Evolutionary conservation across 1,140 invertebrate genomes (phyloP).

Genomic region (Chironomus striatipennis): DNA sequence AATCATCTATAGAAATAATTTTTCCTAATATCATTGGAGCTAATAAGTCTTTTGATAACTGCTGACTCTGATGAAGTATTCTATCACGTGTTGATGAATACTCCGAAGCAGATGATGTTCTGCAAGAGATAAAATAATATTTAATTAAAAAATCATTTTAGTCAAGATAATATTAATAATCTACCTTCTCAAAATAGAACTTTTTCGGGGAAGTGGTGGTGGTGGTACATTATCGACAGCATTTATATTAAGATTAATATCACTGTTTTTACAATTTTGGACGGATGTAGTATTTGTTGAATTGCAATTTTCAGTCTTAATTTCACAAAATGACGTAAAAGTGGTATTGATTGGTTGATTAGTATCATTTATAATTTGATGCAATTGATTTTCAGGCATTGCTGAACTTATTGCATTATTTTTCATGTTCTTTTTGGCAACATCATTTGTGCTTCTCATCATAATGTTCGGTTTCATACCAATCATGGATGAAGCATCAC

Average conservation of each 20-base stretch:
- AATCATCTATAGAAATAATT: slow-evolving; percentile 56
- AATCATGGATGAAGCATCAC: too few relatives aligned
- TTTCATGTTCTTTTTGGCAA: not conserved
- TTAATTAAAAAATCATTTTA: not conserved
- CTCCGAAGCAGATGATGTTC: slow-evolving; percentile 36
- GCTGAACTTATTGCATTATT: not conserved
- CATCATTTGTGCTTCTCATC: not conserved
- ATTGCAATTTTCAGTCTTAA: slow-evolving; percentile 19
- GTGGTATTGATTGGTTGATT: not conserved
- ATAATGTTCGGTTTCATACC: not conserved
- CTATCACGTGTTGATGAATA: slow-evolving; percentile 38
- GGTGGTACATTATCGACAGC: slow-evolving; percentile 39
- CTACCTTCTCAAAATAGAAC: slow-evolving; percentile 38
- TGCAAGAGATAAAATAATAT: not conserved
- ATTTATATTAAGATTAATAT: not conserved
- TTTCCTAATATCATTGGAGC: slow-evolving; percentile 56
- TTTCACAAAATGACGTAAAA: slow-evolving; percentile 21
- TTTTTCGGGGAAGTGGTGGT: slow-evolving; percentile 48
- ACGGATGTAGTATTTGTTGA: not conserved
- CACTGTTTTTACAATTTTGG: not conserved
- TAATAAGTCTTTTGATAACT: slow-evolving; percentile 47
- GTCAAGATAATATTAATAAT: not conserved
- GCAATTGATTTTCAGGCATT: not conserved
- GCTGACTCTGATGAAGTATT: slow-evolving; percentile 24
- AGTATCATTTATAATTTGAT: not conserved